Percentiles rank a stretch among this genome's conserved stretches.
Evolutionary conservation across 2,113 vertebrate species (phyloP).

Genomic region (Etia nguti): DNA sequence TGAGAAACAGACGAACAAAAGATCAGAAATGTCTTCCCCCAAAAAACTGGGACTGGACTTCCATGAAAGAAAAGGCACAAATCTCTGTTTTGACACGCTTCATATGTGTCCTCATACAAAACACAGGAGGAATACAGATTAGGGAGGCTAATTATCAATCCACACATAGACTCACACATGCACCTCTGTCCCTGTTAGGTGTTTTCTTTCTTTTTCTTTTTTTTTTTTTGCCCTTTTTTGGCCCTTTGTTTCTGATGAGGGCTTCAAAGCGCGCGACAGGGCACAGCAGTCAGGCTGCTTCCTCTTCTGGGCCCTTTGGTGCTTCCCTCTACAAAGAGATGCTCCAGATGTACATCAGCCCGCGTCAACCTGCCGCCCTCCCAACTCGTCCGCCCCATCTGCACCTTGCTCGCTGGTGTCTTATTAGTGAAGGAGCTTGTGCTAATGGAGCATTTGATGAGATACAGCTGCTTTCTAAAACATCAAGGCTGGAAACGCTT

Average conservation of each 20-base stretch:
- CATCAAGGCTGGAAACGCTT: neutral
- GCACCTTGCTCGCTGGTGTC: neutral
- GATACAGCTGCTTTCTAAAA: conserved; percentile 6
- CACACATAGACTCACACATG: neutral
- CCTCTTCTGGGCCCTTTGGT: neutral
- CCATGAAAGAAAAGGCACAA: neutral
- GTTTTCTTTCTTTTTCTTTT: too few relatives aligned
- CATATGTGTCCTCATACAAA: neutral
- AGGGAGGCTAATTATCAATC: neutral
- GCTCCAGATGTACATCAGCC: conserved; percentile 21
- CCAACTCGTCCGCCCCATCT: neutral
- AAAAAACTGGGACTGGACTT: neutral
- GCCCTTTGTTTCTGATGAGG: conserved; percentile 12
- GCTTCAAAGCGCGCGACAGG: conserved; percentile 30
- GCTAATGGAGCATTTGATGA: neutral
- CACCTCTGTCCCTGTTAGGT: neutral
- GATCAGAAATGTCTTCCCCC: neutral
- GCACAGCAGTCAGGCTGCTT: neutral
- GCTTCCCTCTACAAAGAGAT: conserved; percentile 21
- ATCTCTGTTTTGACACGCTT: neutral
- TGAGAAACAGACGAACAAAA: neutral
- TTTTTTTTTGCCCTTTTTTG: neutral
- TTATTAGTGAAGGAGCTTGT: neutral
- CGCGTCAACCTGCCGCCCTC: neutral
- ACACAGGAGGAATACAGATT: neutral